A percentile compares a stretch with the other conserved stretches of the same genome.
Evolutionary conservation across 2,888 invertebrate genomes (phyloP).

Genomic region (Acleris cristana): DNA sequence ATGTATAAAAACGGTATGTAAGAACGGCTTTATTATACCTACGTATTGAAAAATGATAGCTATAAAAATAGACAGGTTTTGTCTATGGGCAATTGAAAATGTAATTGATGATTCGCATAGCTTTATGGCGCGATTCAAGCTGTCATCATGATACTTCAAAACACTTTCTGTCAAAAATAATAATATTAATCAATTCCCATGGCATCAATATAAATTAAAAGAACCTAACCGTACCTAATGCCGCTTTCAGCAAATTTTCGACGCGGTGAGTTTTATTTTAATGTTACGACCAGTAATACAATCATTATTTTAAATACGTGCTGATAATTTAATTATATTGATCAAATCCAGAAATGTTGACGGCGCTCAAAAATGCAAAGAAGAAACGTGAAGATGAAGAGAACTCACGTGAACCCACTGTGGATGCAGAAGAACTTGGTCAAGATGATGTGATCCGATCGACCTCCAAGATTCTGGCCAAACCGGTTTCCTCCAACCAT

Average conservation of each 20-base stretch:
- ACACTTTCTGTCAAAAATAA: neutral
- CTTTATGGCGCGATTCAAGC: conserved; percentile 5
- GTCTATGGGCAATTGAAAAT: conserved; percentile 23
- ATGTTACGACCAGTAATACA: neutral
- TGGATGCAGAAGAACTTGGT: neutral
- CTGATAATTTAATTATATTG: neutral
- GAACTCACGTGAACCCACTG: conserved; percentile 31
- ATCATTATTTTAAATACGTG: too few relatives aligned
- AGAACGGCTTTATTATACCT: too few relatives aligned
- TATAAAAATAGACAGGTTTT: neutral
- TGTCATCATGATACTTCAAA: conserved; percentile 7
- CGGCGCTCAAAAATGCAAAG: conserved; percentile 66
- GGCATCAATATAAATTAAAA: neutral
- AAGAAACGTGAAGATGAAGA: conserved; percentile 55
- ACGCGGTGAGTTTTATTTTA: conserved; percentile 55
- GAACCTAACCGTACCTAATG: conserved; percentile 51
- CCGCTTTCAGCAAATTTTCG: conserved; percentile 71
- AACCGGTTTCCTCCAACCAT: conserved; percentile 17
- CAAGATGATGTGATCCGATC: conserved; percentile 2
- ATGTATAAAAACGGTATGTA: too few relatives aligned
- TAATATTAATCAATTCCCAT: too few relatives aligned
- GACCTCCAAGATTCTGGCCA: conserved; percentile 21
- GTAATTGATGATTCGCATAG: conserved; percentile 9
- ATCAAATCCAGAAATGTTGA: conserved; percentile 63
- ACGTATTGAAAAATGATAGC: too few relatives aligned